Evolutionary conservation across 2,113 vertebrate species (phyloP), one percentile per base, ranked within the genome.

Genomic region (Manacus vitellinus): DNA sequence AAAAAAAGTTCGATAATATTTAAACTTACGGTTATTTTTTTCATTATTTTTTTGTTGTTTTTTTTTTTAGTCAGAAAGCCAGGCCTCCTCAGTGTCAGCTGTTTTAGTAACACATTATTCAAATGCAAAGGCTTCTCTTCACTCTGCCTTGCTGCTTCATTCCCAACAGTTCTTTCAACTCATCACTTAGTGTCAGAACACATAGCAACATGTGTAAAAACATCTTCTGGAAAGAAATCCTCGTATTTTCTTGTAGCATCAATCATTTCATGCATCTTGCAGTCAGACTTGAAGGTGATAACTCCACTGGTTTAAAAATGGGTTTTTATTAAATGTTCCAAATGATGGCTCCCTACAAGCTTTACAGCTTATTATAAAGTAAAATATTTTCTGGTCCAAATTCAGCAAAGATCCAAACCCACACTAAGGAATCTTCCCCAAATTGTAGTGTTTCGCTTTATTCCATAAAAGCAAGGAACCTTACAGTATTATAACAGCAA

Each of bases 161-260:
- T 31, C 61, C 90, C 80, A 87, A 9, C 41, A 71, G 68, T 35
- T 54, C 46, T 94, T 80, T 72, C n/a, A 75, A 12, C 54, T 78
- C 68, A 93, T 90, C 56, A 61, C 75, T 93, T 78, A 14, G 8
- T 65, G 75, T 92, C 78, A 86, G 89, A 97, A 92, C 58, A 86
- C 59, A 37, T 4, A 71, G 63, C 63, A 92, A 79, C 63, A 49
- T 12, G 31, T 52, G 54, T 89, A 86, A 91, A 71, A 94, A 61
- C 63, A 63, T 55, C 73, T 54, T 78, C 66, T 54, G 31, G 43
- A 87, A 87, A 77, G 62, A 65, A 94, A 85, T 28, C 59, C 41
- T 74, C 65, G 2, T 73, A 16, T 80, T 86, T 92, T 46, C 82
- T 43, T 92, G 35, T 35, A 89, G 52, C 73, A 88, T 61, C 84